phyloP scores from a whole-genome alignment of 2,797 vertebrate species.

The Neopelma chrysocephalum region DNA sequence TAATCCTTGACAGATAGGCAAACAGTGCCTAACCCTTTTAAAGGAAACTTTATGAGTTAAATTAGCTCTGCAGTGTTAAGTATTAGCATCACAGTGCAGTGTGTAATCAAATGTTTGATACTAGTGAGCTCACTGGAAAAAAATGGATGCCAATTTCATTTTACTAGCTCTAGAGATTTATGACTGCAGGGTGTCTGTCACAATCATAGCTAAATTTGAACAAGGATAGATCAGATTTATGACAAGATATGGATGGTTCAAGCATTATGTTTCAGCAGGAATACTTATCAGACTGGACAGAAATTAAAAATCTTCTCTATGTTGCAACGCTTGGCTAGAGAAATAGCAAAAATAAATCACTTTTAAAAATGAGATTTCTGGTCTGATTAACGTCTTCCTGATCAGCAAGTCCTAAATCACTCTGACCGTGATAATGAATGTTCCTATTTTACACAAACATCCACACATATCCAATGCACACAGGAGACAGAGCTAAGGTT shows the following conservation, averaged over 20 bases:
- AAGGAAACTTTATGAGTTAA: not conserved
- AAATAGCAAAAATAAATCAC: not conserved
- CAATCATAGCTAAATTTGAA: not conserved
- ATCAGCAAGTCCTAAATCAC: not conserved
- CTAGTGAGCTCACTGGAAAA: not conserved
- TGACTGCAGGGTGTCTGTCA: not conserved
- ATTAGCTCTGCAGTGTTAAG: not conserved
- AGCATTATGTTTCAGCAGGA: not conserved
- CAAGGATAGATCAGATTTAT: not conserved
- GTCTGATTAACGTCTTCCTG: not conserved
- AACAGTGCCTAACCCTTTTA: not conserved
- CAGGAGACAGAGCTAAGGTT: not conserved
- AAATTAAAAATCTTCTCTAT: not conserved
- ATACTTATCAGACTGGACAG: not conserved
- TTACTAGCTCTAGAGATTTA: not conserved
- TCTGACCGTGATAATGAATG: not conserved
- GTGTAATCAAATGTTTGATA: not conserved
- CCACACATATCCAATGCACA: not conserved
- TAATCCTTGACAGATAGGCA: not conserved
- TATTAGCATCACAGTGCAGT: not conserved
- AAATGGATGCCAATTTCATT: not conserved
- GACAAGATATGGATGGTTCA: not conserved
- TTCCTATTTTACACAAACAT: not conserved
- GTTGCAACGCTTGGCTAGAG: not conserved
- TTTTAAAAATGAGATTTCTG: not conserved